Evolutionary conservation across 2,113 vertebrate species (phyloP).

Genomic region (Ochotona princeps): DNA sequence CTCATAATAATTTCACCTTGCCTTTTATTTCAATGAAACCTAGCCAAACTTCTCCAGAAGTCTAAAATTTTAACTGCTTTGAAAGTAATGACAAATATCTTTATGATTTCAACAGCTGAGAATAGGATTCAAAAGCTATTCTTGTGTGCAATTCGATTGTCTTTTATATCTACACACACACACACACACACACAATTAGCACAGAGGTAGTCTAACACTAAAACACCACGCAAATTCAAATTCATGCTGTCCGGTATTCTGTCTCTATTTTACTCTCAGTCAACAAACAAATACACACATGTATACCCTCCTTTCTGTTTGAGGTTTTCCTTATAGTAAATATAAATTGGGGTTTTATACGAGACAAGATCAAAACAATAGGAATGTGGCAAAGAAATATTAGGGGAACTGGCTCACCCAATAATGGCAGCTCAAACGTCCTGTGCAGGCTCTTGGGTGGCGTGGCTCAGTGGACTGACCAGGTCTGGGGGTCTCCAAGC

Average conservation of each 20-base stretch:
- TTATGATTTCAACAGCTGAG: not conserved
- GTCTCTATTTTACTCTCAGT: not conserved
- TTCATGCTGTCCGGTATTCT: not conserved
- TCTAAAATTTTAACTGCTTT: slow-evolving; percentile 7
- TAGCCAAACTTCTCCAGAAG: slow-evolving; percentile 9
- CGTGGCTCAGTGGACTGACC: too few species aligned
- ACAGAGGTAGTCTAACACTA: not conserved
- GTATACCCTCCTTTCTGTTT: not conserved
- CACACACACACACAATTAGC: not conserved
- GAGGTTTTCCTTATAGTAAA: not conserved
- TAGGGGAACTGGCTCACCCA: too few species aligned
- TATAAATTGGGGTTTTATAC: too few species aligned
- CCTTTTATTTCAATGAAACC: not conserved
- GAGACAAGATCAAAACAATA: too few species aligned
- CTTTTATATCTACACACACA: not conserved
- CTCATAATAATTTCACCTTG: not conserved
- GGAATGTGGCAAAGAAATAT: too few species aligned
- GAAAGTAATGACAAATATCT: slow-evolving; percentile 33
- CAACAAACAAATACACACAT: not conserved
- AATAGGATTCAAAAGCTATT: slow-evolving; percentile 9
- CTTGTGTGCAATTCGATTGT: slow-evolving; percentile 6
- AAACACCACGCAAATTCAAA: not conserved
- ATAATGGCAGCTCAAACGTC: too few species aligned
- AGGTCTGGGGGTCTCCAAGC: too few species aligned
- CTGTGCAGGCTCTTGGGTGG: too few species aligned